Percentiles rank a stretch among this genome's conserved stretches.
Conservation (phyloP, 2,113 vertebrate genomes). For the Oncorhynchus gorbuscha region DNA sequence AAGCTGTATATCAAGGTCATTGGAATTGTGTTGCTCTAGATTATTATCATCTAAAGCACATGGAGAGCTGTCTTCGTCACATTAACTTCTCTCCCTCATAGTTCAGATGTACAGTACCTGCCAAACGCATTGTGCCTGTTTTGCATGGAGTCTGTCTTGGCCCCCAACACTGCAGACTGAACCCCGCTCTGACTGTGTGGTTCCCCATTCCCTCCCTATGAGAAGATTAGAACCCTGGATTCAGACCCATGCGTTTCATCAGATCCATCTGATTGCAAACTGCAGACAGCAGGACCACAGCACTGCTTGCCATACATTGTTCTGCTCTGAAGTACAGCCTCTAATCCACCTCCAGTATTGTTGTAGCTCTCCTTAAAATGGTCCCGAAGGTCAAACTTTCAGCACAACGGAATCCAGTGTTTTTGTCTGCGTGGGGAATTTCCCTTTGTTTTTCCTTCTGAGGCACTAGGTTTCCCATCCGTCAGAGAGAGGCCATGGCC, state of each 20-base stretch:
- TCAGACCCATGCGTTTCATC: conserved; percentile 3
- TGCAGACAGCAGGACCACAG: conserved; percentile 32
- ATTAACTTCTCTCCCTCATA: not conserved
- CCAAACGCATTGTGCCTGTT: not conserved
- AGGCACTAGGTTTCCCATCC: conserved; percentile 23
- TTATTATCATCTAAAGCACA: not conserved
- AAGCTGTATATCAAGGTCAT: not conserved
- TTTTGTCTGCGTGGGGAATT: conserved; percentile 15
- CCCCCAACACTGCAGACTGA: not conserved
- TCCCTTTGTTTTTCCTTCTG: conserved; percentile 17
- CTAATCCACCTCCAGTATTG: conserved; percentile 26
- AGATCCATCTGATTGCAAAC: conserved; percentile 10
- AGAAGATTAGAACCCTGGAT: not conserved
- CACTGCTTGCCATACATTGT: conserved; percentile 31
- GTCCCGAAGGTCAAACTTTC: conserved; percentile 39
- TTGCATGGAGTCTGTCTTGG: conserved; percentile 7
- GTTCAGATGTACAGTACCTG: not conserved
- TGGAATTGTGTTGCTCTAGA: not conserved
- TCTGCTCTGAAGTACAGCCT: not conserved
- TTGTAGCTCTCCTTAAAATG: conserved; percentile 37
- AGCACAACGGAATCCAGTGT: conserved; percentile 28
- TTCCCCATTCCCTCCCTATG: not conserved
- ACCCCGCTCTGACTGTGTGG: not conserved
- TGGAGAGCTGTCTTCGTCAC: conserved; percentile 11
- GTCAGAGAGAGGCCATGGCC: conserved; percentile 7